A percentile compares a stretch with the other conserved stretches of the same genome.
These are phyloP conservation scores for Holotrichia oblita DNA, from an alignment of 1,140 invertebrate genomes.

Conservation along the genomic window DNA sequence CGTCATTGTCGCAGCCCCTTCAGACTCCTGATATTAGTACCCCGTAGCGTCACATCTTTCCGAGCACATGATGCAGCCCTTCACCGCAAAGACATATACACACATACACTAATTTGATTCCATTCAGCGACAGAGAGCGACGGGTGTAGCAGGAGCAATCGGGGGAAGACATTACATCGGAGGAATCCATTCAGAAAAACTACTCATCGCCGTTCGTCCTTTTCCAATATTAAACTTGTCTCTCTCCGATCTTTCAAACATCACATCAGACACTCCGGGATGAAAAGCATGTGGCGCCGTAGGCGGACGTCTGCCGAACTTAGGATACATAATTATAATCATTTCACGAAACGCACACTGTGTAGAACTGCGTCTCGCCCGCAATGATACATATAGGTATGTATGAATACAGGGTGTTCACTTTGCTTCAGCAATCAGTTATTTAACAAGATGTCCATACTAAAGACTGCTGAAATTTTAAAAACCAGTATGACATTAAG, in stretches of 20 bases:
- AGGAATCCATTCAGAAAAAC: slow-evolving; percentile 31
- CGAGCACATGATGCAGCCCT: not conserved
- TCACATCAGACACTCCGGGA: not conserved
- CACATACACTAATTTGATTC: slow-evolving; percentile 25
- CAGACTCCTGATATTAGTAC: not conserved
- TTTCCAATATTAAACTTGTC: not conserved
- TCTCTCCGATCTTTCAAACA: not conserved
- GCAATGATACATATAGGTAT: slow-evolving; percentile 4
- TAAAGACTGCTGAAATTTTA: no score
- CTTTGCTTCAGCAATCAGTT: no score
- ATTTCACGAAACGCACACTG: slow-evolving; percentile 11
- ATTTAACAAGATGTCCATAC: no score
- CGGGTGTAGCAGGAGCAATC: slow-evolving; percentile 2
- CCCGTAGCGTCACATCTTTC: not conserved
- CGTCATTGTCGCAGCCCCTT: not conserved
- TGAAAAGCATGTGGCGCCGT: slow-evolving; percentile 32
- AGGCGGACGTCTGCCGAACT: slow-evolving; percentile 27
- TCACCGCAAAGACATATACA: not conserved
- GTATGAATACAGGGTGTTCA: no score
- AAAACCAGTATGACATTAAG: no score
- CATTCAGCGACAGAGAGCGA: not conserved
- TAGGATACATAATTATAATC: slow-evolving; percentile 31
- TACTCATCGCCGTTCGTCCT: slow-evolving; percentile 9
- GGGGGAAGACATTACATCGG: not conserved
- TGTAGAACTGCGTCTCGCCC: not conserved